Evolutionary conservation across 2,113 vertebrate species (phyloP).

Genomic region (Psittacara wagleri): DNA sequence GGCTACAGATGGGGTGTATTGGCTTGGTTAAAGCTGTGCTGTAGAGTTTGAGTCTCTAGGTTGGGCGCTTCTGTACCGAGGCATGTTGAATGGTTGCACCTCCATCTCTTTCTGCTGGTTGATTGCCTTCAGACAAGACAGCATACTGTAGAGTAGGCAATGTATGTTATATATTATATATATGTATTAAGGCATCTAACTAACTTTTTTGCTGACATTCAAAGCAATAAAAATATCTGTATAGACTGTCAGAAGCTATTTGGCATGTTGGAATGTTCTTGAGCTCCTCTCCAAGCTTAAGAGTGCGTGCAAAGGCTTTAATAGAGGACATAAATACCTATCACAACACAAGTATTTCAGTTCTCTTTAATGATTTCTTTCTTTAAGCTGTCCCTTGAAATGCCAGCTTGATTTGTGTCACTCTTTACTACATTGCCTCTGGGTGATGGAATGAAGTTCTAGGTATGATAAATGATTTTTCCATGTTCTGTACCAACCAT

Average conservation of each 20-base stretch:
- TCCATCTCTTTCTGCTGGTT: neutral
- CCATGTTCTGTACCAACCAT: neutral
- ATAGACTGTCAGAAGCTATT: neutral
- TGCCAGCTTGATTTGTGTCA: neutral
- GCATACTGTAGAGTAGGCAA: neutral
- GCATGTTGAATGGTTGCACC: neutral
- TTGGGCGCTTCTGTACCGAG: neutral
- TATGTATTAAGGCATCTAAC: neutral
- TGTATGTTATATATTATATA: neutral
- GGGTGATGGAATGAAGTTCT: neutral
- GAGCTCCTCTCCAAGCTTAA: neutral
- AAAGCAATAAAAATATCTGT: neutral
- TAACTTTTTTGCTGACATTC: neutral
- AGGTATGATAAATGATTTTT: neutral
- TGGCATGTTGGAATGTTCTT: neutral
- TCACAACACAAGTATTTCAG: neutral
- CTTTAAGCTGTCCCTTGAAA: neutral
- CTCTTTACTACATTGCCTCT: neutral
- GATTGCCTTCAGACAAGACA: neutral
- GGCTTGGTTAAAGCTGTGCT: neutral
- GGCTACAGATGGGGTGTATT: neutral
- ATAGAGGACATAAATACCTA: neutral
- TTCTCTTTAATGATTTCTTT: neutral
- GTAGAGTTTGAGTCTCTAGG: neutral
- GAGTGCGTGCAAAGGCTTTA: neutral